These are phyloP conservation scores for Beroe forskalii DNA, from an alignment of 37 sponge, comb jelly and placozoan genomes.

Conservation along the genomic window DNA sequence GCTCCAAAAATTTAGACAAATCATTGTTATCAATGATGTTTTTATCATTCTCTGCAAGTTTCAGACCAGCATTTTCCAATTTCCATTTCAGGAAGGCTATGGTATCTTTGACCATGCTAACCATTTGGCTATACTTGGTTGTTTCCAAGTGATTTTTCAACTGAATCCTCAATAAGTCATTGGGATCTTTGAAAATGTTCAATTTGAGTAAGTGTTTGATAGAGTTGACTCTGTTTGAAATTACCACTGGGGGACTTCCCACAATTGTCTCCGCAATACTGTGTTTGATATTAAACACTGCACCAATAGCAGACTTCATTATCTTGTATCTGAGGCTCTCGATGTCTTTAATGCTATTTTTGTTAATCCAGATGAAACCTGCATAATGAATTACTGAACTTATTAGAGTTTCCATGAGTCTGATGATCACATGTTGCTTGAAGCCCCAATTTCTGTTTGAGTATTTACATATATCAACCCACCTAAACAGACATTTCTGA, in stretches of 20 bases:
- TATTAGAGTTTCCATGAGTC: not conserved
- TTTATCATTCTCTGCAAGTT: too few relatives aligned
- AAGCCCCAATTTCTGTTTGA: not conserved
- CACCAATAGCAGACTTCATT: not conserved
- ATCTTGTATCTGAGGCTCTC: not conserved
- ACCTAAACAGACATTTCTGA: not conserved
- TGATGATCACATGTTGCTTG: not conserved
- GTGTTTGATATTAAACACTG: not conserved
- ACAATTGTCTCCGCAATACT: not conserved
- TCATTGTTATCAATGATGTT: too few relatives aligned
- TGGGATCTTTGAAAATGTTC: not conserved
- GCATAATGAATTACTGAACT: not conserved
- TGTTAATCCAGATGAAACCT: too few relatives aligned
- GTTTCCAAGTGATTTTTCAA: not conserved
- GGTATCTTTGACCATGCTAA: not conserved
- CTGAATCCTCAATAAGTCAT: not conserved
- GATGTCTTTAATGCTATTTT: not conserved
- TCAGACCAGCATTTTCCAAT: too few relatives aligned
- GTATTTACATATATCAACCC: not conserved
- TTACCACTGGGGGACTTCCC: not conserved
- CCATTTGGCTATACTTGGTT: not conserved
- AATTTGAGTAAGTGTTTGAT: not conserved
- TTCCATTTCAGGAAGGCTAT: not conserved
- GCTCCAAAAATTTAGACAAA: not conserved
- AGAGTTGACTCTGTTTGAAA: not conserved